A percentile compares a stretch with the other conserved stretches of the same genome.
phyloP scores from a whole-genome alignment of 2,797 vertebrate species.

The Hirundo rustica region DNA sequence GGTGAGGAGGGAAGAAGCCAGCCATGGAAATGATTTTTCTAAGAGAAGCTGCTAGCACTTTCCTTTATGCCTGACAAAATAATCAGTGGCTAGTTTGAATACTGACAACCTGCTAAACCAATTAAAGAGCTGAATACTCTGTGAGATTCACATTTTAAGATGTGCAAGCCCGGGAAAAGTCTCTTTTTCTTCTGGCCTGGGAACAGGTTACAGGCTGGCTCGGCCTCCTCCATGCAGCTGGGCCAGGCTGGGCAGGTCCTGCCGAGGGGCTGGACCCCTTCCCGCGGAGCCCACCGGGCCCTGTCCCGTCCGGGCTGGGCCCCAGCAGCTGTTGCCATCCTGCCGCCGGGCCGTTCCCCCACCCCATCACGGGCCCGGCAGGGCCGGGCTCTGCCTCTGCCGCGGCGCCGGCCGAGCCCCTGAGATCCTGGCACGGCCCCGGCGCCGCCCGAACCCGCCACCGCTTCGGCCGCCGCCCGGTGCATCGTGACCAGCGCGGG shows the following conservation, averaged over 20 bases:
- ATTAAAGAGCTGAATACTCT: background rate
- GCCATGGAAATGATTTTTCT: background rate
- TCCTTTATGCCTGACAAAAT: background rate
- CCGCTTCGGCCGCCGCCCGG: background rate
- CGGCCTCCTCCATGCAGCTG: fast-evolving
- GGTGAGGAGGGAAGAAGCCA: background rate
- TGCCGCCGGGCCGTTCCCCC: too few relatives aligned
- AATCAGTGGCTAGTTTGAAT: background rate
- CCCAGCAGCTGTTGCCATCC: too few relatives aligned
- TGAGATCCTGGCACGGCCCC: too few relatives aligned
- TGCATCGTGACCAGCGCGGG: background rate
- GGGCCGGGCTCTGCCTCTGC: too few relatives aligned
- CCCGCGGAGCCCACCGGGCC: background rate
- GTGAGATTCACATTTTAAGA: background rate
- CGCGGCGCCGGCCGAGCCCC: too few relatives aligned
- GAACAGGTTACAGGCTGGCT: background rate
- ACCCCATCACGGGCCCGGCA: too few relatives aligned
- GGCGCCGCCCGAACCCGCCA: background rate
- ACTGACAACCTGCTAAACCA: background rate
- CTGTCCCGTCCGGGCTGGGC: background rate
- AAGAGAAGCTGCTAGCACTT: background rate
- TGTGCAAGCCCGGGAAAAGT: background rate
- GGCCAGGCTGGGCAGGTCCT: background rate
- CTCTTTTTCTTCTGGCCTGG: background rate
- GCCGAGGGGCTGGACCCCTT: too few relatives aligned